Evolutionary conservation across 2,888 invertebrate genomes (phyloP), one percentile per base, ranked within the genome.

Genomic region (Aphidius colemani): DNA sequence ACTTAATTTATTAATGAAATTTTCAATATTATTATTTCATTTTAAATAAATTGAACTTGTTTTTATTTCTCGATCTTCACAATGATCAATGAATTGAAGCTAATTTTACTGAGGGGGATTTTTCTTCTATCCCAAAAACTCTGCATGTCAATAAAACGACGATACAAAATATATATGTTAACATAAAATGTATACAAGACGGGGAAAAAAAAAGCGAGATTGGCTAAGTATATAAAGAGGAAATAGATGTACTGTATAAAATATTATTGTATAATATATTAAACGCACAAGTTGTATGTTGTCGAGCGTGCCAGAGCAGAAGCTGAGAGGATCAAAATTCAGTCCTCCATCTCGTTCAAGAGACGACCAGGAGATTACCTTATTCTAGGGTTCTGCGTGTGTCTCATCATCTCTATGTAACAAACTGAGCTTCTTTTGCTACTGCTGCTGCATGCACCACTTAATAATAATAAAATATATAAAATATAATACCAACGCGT

Each of bases 301-400:
- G 50, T 44, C 48, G 75, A 75, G 75, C 81, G 81, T 81, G 81
- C 80, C 76, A 65, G 61, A 70, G 71, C 74, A 72, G 75, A 77
- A 74, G 77, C 78, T 71, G 71, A 70, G 71, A 73, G 81, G 81
- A 81, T 81, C 81, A 81, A 76, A 78, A 73, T 74, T 75, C 68
- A 69, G 68, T 72, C 72, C 70, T 71, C 69, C 68, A 56, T 53
- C 40, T 45, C 55, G 41, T 30, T 48, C 53, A n/a, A 72, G 70
- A 75, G 73, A 73, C 30, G 30, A 72, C 72, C 70, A 74, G 5
- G 57, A 78, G 79, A 78, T 80, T 79, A 79, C 79, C 75, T 76
- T 74, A 30, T 30, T 30, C 72, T 74, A 78, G 77, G 78, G 74
- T 72, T 72, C 74, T 7, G 13, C 57, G 57, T 44, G 30, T 30